A percentile compares a stretch with the other conserved stretches of the same genome.
These are phyloP conservation scores for Mustela lutreola DNA, from an alignment of 2,113 vertebrate genomes.

Conservation along the genomic window DNA sequence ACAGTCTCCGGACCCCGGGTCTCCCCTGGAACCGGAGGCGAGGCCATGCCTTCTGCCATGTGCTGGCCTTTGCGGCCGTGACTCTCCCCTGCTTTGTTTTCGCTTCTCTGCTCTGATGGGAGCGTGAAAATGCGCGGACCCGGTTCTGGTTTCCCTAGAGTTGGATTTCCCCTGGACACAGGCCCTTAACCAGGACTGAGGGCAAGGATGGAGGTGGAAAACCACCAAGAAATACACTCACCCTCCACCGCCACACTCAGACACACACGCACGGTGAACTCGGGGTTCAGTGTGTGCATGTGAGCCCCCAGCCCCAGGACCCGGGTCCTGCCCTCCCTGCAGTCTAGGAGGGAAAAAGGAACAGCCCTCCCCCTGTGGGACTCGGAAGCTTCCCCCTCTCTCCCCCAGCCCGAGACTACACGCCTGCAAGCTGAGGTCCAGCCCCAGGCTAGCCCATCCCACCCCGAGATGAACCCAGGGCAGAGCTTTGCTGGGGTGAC, in stretches of 20 bases:
- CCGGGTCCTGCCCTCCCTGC: neutral
- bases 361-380: neutral
- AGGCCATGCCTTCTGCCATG: neutral
- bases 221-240: neutral
- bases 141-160: neutral
- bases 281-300: neutral
- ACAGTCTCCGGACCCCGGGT: neutral
- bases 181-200: neutral
- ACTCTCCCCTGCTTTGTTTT: neutral
- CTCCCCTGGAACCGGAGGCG: neutral
- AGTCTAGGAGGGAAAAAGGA: neutral
- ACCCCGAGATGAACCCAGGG: no score
- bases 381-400: neutral
- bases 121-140: neutral
- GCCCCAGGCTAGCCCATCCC: neutral
- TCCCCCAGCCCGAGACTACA: neutral
- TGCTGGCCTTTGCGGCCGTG: neutral
- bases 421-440: neutral
- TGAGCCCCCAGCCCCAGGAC: neutral
- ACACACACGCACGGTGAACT: neutral
- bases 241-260: neutral
- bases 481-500: neutral
- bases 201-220: neutral
- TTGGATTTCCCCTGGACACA: neutral
- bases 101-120: rapidly evolving